Evolutionary conservation across 2,888 invertebrate genomes (phyloP), one percentile per base, ranked within the genome.

Genomic region (Tetragnatha montana): DNA sequence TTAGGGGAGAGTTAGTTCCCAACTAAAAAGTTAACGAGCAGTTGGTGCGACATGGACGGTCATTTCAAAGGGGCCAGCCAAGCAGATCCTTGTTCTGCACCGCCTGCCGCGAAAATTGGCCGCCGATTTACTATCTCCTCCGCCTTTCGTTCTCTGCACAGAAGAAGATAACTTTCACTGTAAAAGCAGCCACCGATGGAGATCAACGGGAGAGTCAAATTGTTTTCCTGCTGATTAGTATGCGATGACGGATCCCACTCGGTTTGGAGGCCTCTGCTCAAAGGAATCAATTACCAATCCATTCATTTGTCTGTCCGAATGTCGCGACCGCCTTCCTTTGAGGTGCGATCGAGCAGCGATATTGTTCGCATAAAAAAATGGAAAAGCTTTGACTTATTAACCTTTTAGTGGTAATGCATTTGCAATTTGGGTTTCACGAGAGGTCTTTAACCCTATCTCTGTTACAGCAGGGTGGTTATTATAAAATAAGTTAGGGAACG

Each of bases 21-120:
- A 14, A 68, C 68, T 68, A 17, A 14, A 68, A 17, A 68, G n/a
- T 68, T 68, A 35, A 35, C 35, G 35, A 35, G 35, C 35, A 35
- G 35, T 35, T 35, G 4, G 47, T 14, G 8, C 21, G 35, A 49
- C 49, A 17, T 76, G 84, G 68, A 68, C 76, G 84, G 68, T 21
- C 49, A 47, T 81, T 87, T 81, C 87, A 80, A 87, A 80, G 69
- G 74, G 74, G 21, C n/a, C 87, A 87, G 22, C 71, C 81, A 81
- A 75, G 87, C 87, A 87, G 35, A 79, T 70, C 87, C 22, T 49
- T 21, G 81, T 87, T 87, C 76, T 76, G 75, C 76, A 75, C 74
- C 87, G 79, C 22, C 81, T 87, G 50, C 49, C 71, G 7, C 81
- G 78, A 87, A 87, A 87, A 87, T 87, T 81, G 71, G 35, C 68